These are phyloP conservation scores for Anguilla pacifica DNA, from an alignment of 2,797 vertebrate genomes.

Conservation along the genomic window DNA sequence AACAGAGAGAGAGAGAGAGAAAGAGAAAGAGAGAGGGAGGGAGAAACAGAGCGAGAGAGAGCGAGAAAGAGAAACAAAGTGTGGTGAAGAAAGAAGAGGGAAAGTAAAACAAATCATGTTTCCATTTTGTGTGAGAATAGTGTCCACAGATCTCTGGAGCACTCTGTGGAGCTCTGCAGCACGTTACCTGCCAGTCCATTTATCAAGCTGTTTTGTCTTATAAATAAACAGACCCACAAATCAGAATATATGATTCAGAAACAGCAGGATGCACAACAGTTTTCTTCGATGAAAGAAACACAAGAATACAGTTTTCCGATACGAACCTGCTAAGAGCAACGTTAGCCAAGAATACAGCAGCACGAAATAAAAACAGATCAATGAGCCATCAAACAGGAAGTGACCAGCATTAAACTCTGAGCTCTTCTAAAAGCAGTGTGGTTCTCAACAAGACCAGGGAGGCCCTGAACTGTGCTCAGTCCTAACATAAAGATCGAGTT, in stretches of 20 bases:
- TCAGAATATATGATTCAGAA: neutral
- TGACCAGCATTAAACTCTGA: neutral
- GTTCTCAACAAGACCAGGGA: neutral
- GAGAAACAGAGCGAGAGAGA: slow-evolving; percentile 9
- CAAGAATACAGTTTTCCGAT: too few species aligned
- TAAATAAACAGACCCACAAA: neutral
- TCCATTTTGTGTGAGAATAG: neutral
- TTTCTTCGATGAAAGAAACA: neutral
- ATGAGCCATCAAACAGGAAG: neutral
- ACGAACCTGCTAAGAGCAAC: too few species aligned
- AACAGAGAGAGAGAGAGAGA: neutral
- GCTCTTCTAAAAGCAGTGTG: slow-evolving; percentile 6
- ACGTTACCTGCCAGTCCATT: neutral
- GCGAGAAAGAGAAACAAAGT: slow-evolving; percentile 4
- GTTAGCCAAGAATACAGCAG: neutral
- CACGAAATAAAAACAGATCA: neutral
- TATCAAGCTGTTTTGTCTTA: neutral
- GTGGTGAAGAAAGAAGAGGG: neutral
- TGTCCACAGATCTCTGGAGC: neutral
- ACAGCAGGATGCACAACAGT: neutral
- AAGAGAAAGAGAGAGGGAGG: slow-evolving; percentile 22
- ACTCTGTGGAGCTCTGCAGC: too few species aligned
- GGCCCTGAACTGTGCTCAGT: neutral
- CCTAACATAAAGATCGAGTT: neutral
- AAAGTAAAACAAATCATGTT: neutral